phyloP scores from a whole-genome alignment of 2,797 vertebrate genomes.

The Acestrorhynchus altus region DNA sequence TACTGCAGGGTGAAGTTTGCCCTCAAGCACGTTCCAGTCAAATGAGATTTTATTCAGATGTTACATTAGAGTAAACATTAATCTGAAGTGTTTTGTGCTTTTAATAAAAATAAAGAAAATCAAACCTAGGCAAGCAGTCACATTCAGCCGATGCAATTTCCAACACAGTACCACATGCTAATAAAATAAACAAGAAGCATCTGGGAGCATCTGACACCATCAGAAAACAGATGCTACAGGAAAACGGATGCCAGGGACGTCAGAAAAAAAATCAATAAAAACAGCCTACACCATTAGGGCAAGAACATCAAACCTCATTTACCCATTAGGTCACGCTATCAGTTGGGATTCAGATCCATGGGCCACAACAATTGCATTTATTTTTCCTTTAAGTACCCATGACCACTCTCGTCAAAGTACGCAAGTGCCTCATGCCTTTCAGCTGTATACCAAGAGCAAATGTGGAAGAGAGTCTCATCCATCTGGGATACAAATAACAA shows the following conservation, averaged over 20 bases:
- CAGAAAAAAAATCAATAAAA: conserved; percentile 20
- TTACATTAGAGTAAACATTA: too few species aligned
- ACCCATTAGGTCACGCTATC: conserved; percentile 35
- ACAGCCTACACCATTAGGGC: conserved; percentile 27
- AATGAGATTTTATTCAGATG: neutral
- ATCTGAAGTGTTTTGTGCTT: too few species aligned
- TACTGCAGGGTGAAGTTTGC: too few species aligned
- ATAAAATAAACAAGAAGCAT: neutral
- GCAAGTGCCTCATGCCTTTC: conserved; percentile 40
- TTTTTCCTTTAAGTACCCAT: conserved; percentile 11
- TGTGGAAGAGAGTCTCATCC: neutral
- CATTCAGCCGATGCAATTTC: neutral
- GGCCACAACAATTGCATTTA: conserved; percentile 1
- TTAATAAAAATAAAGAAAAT: neutral
- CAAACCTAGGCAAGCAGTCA: neutral
- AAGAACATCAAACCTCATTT: conserved; percentile 38
- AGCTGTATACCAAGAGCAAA: conserved; percentile 6
- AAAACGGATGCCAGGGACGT: conserved; percentile 3
- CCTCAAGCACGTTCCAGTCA: neutral
- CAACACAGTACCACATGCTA: neutral
- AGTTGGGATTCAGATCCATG: conserved; percentile 16
- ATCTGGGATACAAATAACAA: neutral
- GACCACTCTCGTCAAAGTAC: conserved; percentile 37
- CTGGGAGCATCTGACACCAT: neutral
- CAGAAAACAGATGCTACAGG: conserved; percentile 9